phyloP scores from a whole-genome alignment of 1,140 invertebrate species.

The Saccostrea cuccullata region DNA sequence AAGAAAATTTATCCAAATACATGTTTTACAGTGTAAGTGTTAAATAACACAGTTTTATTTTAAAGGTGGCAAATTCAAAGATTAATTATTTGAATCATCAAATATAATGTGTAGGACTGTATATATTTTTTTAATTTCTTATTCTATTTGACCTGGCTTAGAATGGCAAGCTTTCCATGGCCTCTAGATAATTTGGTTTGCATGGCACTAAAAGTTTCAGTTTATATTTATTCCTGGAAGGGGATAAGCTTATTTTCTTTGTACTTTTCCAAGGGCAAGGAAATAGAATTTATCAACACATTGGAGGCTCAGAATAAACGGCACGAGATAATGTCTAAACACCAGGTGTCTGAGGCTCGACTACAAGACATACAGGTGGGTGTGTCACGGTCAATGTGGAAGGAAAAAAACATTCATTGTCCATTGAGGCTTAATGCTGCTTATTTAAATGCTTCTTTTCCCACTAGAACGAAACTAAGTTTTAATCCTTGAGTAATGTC shows the following conservation, averaged over 20 bases:
- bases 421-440: too few species aligned
- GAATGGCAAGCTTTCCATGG: slow-evolving; percentile 24
- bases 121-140: not conserved
- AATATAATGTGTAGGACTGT: not conserved
- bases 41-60: too few species aligned
- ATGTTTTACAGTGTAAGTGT: too few species aligned
- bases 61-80: too few species aligned
- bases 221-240: not conserved
- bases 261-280: slow-evolving; percentile 83
- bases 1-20: too few species aligned
- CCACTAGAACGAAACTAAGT: too few species aligned
- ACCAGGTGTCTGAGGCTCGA: slow-evolving; percentile 88
- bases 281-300: slow-evolving; percentile 98
- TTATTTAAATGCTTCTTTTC: too few species aligned
- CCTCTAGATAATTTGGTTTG: slow-evolving; percentile 17
- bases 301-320: slow-evolving; percentile 96
- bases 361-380: slow-evolving; percentile 85
- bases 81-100: too few species aligned
- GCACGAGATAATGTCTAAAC: slow-evolving; percentile 84
- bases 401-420: too few species aligned
- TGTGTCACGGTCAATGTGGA: not conserved
- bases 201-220: not conserved
- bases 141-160: not conserved
- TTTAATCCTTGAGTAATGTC: too few species aligned
- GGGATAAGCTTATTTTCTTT: slow-evolving; percentile 8